Evolutionary conservation across 1,140 invertebrate genomes (phyloP).

Genomic region (Eueides isabella): DNA sequence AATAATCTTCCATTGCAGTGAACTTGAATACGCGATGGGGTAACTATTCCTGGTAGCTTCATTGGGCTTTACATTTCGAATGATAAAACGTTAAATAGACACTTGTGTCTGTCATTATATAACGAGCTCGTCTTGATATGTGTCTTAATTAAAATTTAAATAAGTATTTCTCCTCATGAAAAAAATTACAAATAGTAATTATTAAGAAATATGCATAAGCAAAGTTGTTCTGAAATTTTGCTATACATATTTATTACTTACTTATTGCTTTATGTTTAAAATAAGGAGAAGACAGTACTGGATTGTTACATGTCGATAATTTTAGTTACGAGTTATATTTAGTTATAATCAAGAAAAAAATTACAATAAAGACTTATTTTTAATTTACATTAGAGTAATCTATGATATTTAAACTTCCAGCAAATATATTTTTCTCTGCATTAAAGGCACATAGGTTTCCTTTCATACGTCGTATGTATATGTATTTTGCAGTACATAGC

Average conservation of each 20-base stretch:
- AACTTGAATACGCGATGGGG: slow-evolving; percentile 49
- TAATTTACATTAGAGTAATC: no score
- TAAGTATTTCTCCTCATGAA: neutral
- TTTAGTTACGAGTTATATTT: no score
- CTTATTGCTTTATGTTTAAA: no score
- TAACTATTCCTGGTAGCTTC: slow-evolving; percentile 24
- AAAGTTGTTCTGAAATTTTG: neutral
- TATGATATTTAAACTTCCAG: neutral
- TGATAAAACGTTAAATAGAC: slow-evolving; percentile 21
- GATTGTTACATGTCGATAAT: no score
- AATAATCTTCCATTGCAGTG: slow-evolving; percentile 64
- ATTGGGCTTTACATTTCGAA: slow-evolving; percentile 23
- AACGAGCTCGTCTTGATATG: neutral
- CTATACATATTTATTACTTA: no score
- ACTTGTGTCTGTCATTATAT: neutral
- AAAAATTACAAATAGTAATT: neutral
- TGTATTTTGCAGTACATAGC: slow-evolving; percentile 25
- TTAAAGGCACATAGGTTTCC: slow-evolving; percentile 26
- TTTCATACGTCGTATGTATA: slow-evolving; percentile 20
- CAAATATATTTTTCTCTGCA: neutral
- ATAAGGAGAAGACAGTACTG: no score
- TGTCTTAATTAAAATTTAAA: neutral
- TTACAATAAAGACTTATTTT: neutral
- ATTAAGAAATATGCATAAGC: neutral
- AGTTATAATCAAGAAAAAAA: neutral